Conservation (phyloP, 2,113 vertebrate genomes). For the Phylloscopus trochiloides region DNA sequence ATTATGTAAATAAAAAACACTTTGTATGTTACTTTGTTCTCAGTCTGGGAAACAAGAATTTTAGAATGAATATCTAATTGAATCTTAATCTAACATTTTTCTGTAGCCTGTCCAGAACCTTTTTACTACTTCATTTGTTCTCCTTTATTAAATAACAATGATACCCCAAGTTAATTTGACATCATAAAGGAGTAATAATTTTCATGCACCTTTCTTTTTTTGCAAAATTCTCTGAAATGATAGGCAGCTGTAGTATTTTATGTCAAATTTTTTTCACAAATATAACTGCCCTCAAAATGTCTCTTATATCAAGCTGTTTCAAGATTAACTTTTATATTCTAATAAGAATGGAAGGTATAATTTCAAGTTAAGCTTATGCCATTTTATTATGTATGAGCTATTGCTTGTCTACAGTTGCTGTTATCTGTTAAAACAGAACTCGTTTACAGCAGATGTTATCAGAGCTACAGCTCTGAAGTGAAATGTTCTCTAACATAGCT, state of each 20-base stretch:
- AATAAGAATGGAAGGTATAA: not conserved
- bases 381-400: not conserved
- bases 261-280: not conserved
- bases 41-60: not conserved
- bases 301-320: not conserved
- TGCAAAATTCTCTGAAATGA: not conserved
- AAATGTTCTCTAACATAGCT: not conserved
- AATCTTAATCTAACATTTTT: not conserved
- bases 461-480: not conserved
- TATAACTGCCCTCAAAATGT: not conserved
- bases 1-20: not conserved
- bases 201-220: not conserved
- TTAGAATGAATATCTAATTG: not conserved
- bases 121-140: not conserved
- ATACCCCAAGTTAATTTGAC: not conserved
- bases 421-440: not conserved
- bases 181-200: not conserved
- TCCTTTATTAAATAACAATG: not conserved
- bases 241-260: not conserved
- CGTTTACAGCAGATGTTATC: not conserved
- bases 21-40: not conserved
- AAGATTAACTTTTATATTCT: not conserved
- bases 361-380: not conserved
- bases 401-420: not conserved
- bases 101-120: not conserved